Conservation (phyloP, 2,888 invertebrate species). For the Thelaira solivaga region DNA sequence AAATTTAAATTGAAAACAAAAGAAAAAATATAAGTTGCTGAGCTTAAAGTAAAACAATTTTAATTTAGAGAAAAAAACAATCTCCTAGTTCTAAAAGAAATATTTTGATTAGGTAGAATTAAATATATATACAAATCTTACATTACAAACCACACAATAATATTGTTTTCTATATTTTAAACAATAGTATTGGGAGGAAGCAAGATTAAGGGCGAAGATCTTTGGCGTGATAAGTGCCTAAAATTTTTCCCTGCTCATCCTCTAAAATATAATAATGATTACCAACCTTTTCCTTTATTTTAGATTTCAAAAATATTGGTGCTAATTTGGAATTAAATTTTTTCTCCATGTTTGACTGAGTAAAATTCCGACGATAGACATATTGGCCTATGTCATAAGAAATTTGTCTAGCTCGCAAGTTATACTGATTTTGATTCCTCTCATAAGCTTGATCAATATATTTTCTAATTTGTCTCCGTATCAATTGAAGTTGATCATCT, state of each 20-base stretch:
- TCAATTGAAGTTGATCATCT: neutral
- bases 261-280: neutral
- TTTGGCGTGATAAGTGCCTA: slow-evolving; percentile 1
- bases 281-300: neutral
- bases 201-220: neutral
- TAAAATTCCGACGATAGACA: slow-evolving; percentile 1
- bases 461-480: too few relatives aligned
- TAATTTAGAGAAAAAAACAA: too few relatives aligned
- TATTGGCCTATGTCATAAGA: neutral
- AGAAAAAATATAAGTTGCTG: too few relatives aligned
- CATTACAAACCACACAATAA: too few relatives aligned
- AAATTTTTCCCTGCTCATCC: neutral
- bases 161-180: too few relatives aligned
- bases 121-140: too few relatives aligned
- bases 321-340: neutral
- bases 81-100: too few relatives aligned
- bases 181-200: slow-evolving; percentile 6
- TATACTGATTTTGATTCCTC: neutral
- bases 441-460: neutral
- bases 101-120: too few relatives aligned
- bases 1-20: too few relatives aligned
- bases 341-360: neutral
- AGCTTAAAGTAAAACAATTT: too few relatives aligned
- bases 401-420: neutral
- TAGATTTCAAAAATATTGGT: neutral